Base-by-base conservation (phyloP, 2,113 vertebrate genomes). In the Madoqua kirkii region DNA sequence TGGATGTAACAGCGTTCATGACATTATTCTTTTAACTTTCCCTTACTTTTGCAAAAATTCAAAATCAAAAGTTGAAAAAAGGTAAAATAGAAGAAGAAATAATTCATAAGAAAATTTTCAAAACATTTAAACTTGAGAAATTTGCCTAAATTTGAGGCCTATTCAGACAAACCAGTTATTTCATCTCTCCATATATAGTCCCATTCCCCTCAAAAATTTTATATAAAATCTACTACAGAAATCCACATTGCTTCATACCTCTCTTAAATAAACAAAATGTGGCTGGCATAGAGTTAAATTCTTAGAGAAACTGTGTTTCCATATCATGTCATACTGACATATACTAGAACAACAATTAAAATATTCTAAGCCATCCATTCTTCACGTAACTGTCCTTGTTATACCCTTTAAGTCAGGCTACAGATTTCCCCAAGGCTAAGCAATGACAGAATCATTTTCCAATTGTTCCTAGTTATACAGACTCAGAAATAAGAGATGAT, bases 261-360 rank as follows among this genome's bases (percentile, higher is more conserved):
- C 57, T 67, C 52, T 16, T 50, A 40, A 91, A 64, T 81, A 52
- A 92, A 88, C 43, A 79, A 78, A 87, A 57, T 40, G 21, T 67
- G 55, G 55, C 36, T 43, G 19, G 27, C 64, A 5, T 5, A 84
- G n/a, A 78, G 23, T 71, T 87, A 87, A 82, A 78, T 50, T 64
- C 62, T 62, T 31, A 87, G 40, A 54, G 74, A 91, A 91, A 79
- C 36, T 67, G 90, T 74, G 43, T 93, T 92, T 83, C 10, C 36
- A 60, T n/a, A 62, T 71, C 62, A 43, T 93, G 62, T 71, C 93
- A 88, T 78, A 93, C 50, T 78, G 95, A 93, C 79, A 90, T 62
- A 79, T 31, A 93, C 43, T 93, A 52, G 50, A 98, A 97, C 78
- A 62, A 84, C 48, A 96, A 95, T 94, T 97, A 95, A 96, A 97